Evolutionary conservation across 2,797 vertebrate species (phyloP).

Genomic region (Merluccius polli): DNA sequence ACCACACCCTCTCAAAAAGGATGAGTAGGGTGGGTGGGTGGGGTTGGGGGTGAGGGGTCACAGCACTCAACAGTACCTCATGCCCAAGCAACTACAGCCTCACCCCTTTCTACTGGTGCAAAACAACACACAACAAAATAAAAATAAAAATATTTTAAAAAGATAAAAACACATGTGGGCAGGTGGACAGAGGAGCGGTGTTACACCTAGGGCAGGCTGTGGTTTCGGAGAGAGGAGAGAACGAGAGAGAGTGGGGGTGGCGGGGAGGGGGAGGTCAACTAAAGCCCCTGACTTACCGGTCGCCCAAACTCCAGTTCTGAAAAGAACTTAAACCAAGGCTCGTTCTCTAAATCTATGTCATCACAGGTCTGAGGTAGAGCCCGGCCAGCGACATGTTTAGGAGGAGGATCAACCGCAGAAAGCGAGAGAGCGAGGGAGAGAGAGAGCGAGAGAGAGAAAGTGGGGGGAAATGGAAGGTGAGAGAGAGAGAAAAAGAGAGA

Average conservation of each 20-base stretch:
- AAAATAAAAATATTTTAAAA: neutral
- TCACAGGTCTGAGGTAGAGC: constrained; percentile 87
- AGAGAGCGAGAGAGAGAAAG: constrained; percentile 7
- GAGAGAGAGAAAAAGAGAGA: constrained; percentile 39
- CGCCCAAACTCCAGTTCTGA: constrained; percentile 99
- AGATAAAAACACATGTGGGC: constrained; percentile 21
- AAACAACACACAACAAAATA: constrained; percentile 18
- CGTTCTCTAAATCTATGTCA: constrained; percentile 99
- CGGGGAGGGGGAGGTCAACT: constrained; percentile 40
- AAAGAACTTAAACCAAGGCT: constrained; percentile 99
- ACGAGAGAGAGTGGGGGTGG: constrained; percentile 20
- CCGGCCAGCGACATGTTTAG: constrained; percentile 43
- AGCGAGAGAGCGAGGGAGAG: constrained; percentile 1
- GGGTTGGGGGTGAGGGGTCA: constrained; percentile 33
- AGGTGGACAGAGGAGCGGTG: constrained; percentile 49
- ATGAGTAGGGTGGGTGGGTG: neutral
- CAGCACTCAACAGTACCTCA: constrained; percentile 66
- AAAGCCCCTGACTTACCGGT: constrained; percentile 87
- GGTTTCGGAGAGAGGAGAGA: neutral
- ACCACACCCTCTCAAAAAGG: constrained; percentile 38
- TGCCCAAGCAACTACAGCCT: constrained; percentile 63
- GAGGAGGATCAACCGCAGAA: constrained; percentile 45
- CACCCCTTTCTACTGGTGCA: constrained; percentile 52
- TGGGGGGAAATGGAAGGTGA: neutral
- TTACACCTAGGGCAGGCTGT: constrained; percentile 45